Percentiles rank a stretch among this genome's conserved stretches.
phyloP scores from a whole-genome alignment of 2,888 invertebrate species.

The Sabatieria punctata region DNA sequence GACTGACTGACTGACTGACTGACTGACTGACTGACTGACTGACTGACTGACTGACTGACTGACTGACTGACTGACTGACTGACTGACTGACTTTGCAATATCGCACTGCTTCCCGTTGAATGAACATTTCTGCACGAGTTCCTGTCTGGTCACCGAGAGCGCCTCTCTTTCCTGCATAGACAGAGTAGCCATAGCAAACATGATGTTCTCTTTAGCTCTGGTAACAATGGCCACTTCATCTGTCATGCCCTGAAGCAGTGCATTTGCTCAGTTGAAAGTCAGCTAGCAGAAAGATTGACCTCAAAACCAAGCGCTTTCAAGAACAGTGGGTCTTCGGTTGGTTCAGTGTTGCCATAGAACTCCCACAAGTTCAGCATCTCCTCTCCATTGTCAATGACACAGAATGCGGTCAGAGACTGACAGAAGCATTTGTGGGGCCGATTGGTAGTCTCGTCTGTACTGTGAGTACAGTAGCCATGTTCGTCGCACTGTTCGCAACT shows the following conservation, averaged over 20 bases:
- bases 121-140: slow-evolving; percentile 27
- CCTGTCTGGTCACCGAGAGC: slow-evolving; percentile 23
- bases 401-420: not conserved
- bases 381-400: not conserved
- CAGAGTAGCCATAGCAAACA: slow-evolving; percentile 26
- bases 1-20: too few species aligned
- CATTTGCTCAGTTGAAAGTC: not conserved
- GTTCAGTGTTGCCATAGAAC: slow-evolving; percentile 16
- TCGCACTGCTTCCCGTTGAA: slow-evolving; percentile 28
- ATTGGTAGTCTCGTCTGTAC: slow-evolving; percentile 3
- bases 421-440: not conserved
- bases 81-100: slow-evolving; percentile 22
- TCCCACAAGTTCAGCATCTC: slow-evolving; percentile 2
- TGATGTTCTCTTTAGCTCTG: slow-evolving; percentile 29
- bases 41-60: too few species aligned
- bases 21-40: too few species aligned
- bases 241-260: slow-evolving; percentile 25
- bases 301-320: slow-evolving; percentile 26
- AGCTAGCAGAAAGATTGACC: slow-evolving; percentile 13
- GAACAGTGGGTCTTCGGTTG: slow-evolving; percentile 22
- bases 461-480: slow-evolving; percentile 12
- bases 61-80: too few species aligned
- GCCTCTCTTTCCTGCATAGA: slow-evolving; percentile 18
- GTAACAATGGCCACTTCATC: slow-evolving; percentile 30
- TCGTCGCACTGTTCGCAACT: slow-evolving; percentile 13